Evolutionary conservation across 2,113 vertebrate genomes (phyloP), one percentile per base, ranked within the genome.

Genomic region (Caranx ignobilis): DNA sequence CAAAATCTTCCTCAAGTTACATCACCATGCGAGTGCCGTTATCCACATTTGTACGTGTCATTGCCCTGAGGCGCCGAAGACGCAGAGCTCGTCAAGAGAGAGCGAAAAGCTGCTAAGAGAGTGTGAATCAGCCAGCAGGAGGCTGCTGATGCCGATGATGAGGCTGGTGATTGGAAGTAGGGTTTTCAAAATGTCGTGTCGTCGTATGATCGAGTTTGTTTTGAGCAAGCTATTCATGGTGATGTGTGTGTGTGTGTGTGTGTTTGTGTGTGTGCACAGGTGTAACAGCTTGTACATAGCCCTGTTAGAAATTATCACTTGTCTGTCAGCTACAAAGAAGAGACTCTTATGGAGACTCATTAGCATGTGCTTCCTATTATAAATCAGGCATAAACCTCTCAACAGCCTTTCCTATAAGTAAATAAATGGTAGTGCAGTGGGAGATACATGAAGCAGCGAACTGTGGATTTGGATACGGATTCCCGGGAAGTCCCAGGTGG

Each of bases 361-460:
- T 50, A 34, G 43, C 70, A 0, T n/a, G 32, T 31, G 45, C 26
- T 26, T 26, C 26, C 26, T 26, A 26, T 26, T 26, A 26, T 26
- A 26, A 26, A 26, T 26, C 75, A 80, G 56, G 15, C 54, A 21
- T 70, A 39, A 35, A 21, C 55, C 11, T 65, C 48, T 18, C 16
- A 45, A 56, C 65, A 71, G 66, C 48, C 31, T 74, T 74, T 77
- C 52, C 32, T 64, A 75, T 78, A 83, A 71, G 66, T 56, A 81
- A 81, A 81, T 82, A 84, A 68, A 77, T 59, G 65, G 45, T 1
- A 6, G 26, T 4, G 39, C 64, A 0, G 31, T 13, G 60, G 70
- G 83, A 86, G 64, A 64, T 37, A 18, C 77, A 71, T 2, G 55
- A 35, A 63, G 60, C 54, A 55, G 73, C 45, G 41, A 43, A 32